phyloP scores from a whole-genome alignment of 2,797 vertebrate species.

The Rhinatrema bivittatum region DNA sequence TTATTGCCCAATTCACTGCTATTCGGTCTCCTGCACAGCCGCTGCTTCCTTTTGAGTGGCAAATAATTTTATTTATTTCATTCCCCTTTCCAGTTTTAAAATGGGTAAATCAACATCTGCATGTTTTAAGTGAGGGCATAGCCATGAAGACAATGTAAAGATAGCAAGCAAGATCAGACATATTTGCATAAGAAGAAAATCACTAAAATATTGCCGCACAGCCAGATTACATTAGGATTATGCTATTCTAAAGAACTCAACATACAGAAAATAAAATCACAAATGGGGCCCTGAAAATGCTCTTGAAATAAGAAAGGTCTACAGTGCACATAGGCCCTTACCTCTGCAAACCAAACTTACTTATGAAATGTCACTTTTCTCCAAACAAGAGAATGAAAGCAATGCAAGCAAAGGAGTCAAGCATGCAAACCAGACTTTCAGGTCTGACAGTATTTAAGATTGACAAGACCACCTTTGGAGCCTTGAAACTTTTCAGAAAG shows the following conservation, averaged over 20 bases:
- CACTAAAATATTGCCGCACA: too few species aligned
- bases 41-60: too few species aligned
- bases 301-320: background rate
- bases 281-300: constrained; percentile 2
- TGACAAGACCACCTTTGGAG: constrained; percentile 11
- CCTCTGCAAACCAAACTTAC: background rate
- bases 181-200: too few species aligned
- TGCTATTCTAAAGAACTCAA: background rate
- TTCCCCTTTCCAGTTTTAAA: too few species aligned
- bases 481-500: too few species aligned
- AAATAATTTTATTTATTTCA: too few species aligned
- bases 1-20: too few species aligned
- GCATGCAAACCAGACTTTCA: constrained; percentile 13
- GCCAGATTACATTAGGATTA: constrained; percentile 3
- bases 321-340: background rate
- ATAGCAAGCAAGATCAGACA: too few species aligned
- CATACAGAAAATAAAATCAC: constrained; percentile 10
- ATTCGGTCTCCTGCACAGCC: too few species aligned
- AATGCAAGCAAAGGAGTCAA: constrained; percentile 2
- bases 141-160: too few species aligned
- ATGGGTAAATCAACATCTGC: too few species aligned
- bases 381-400: constrained; percentile 17
- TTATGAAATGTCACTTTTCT: constrained; percentile 9
- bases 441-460: constrained; percentile 20
- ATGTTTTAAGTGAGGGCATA: too few species aligned